A percentile compares a stretch with the other conserved stretches of the same genome.
Conservation (phyloP, 2,113 vertebrate genomes). For the Lethenteron reissneri region DNA sequence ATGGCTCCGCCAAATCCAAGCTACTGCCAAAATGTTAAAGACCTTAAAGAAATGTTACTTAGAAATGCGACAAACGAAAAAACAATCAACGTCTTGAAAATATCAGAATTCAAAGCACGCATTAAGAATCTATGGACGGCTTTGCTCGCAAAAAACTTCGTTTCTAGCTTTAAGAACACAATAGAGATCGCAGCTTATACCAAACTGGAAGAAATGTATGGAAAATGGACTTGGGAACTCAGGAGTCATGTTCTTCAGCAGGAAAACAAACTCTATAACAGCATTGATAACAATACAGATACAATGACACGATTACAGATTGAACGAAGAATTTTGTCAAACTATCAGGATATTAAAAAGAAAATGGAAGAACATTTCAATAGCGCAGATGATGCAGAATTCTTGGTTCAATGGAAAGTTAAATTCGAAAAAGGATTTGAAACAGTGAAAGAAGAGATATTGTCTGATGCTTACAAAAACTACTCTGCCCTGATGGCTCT, state of each 20-base stretch:
- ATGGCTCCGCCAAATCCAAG: constrained; percentile 26
- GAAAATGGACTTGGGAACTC: constrained; percentile 20
- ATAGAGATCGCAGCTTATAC: constrained; percentile 19
- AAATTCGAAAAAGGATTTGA: constrained; percentile 10
- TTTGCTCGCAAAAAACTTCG: constrained; percentile 21
- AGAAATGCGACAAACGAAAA: constrained; percentile 11
- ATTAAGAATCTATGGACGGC: constrained; percentile 21
- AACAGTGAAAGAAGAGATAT: constrained; percentile 13
- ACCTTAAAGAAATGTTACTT: constrained; percentile 20
- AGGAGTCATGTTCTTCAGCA: constrained; percentile 17
- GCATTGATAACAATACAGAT: constrained; percentile 14
- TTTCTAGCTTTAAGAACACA: constrained; percentile 26
- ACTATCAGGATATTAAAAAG: constrained; percentile 3
- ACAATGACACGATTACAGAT: not conserved
- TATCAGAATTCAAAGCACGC: constrained; percentile 16
- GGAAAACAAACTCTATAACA: constrained; percentile 17
- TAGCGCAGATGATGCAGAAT: constrained; percentile 18
- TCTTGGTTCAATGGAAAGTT: constrained; percentile 19
- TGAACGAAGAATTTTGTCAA: constrained; percentile 7
- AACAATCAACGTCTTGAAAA: constrained; percentile 4
- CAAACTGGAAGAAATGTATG: constrained; percentile 16
- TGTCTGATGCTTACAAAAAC: constrained; percentile 14
- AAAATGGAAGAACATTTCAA: constrained; percentile 17
- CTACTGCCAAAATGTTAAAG: constrained; percentile 22
- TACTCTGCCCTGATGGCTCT: constrained; percentile 11